Evolutionary conservation across 2,113 vertebrate species (phyloP).

Genomic region (Petroica traversi): DNA sequence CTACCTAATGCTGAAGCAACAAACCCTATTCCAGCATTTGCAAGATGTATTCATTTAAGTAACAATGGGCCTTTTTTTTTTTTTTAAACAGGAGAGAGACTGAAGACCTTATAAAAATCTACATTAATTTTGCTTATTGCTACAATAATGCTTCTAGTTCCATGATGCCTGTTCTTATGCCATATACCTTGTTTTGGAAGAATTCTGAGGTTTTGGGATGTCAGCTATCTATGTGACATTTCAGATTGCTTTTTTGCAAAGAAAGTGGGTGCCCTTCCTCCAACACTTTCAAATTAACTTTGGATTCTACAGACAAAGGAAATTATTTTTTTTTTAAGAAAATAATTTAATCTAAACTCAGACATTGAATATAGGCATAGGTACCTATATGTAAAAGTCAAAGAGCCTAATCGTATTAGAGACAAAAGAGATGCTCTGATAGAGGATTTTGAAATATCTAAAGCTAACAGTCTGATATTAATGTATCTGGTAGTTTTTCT

Average conservation of each 20-base stretch:
- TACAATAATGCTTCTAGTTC: background rate
- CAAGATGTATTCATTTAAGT: background rate
- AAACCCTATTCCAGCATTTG: background rate
- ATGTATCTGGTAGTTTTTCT: background rate
- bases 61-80: background rate
- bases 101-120: background rate
- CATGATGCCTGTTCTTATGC: background rate
- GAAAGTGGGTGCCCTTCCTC: background rate
- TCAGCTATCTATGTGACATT: background rate
- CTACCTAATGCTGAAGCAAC: background rate
- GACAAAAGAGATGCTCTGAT: background rate
- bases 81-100: background rate
- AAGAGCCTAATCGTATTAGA: background rate
- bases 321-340: background rate
- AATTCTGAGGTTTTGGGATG: rapidly evolving
- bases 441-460: background rate
- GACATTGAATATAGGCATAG: background rate
- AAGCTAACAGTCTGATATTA: background rate
- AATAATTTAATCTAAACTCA: background rate
- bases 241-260: background rate
- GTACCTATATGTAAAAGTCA: background rate
- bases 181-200: background rate
- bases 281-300: background rate
- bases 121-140: background rate
- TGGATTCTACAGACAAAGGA: background rate